phyloP scores from a whole-genome alignment of 2,797 vertebrate genomes.

The Threskiornis aethiopicus region DNA sequence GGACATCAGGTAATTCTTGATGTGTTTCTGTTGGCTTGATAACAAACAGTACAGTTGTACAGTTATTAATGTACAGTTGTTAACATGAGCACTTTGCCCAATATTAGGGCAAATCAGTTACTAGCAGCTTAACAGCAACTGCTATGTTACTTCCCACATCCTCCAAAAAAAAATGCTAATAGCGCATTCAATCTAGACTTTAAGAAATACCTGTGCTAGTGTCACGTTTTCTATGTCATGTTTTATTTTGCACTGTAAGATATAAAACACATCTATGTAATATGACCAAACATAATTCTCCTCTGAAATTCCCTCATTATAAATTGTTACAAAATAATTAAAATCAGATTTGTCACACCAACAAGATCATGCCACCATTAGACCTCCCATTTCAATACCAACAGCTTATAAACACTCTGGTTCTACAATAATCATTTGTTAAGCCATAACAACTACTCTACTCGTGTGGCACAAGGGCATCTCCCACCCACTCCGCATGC shows the following conservation, averaged over 20 bases:
- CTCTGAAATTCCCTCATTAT: not conserved
- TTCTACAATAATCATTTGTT: not conserved
- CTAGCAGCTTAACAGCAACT: not conserved
- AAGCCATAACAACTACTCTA: not conserved
- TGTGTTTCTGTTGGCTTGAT: not conserved
- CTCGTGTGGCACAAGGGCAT: not conserved
- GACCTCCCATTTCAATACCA: not conserved
- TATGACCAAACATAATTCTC: not conserved
- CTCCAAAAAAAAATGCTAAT: rapidly evolving
- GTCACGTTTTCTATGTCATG: not conserved
- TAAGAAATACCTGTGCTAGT: not conserved
- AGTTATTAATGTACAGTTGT: not conserved
- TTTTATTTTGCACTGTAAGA: not conserved
- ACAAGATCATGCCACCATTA: not conserved
- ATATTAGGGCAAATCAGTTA: not conserved
- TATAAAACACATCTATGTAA: not conserved
- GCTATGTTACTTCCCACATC: not conserved
- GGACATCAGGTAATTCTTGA: not conserved
- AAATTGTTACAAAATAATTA: not conserved
- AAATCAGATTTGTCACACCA: not conserved
- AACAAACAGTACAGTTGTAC: not conserved
- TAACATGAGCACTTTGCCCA: not conserved
- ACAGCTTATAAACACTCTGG: not conserved
- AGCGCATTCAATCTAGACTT: not conserved
- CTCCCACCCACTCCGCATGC: not conserved